phyloP scores from a whole-genome alignment of 2,797 vertebrate species.

The Aselliscus stoliczkanus region DNA sequence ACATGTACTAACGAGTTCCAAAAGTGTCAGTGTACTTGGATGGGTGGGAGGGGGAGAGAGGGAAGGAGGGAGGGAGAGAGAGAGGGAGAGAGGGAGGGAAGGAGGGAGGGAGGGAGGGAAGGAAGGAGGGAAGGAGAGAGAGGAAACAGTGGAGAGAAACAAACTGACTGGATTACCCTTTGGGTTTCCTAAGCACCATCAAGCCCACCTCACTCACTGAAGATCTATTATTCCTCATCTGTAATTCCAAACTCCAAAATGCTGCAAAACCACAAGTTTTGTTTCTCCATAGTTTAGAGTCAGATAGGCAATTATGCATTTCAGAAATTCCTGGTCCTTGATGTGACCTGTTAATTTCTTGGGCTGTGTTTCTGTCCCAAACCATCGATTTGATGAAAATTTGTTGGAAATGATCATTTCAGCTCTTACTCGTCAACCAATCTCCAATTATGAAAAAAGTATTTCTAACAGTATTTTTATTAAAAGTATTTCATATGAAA shows the following conservation, averaged over 20 bases:
- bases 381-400: neutral
- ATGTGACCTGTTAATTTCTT: neutral
- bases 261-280: neutral
- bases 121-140: neutral
- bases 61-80: too few species aligned
- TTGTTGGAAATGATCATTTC: neutral
- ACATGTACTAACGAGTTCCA: neutral
- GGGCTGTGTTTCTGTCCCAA: neutral
- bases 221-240: neutral
- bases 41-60: neutral
- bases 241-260: neutral
- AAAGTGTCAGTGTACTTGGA: neutral
- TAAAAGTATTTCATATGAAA: too few species aligned
- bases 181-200: rapidly evolving
- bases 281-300: neutral
- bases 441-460: neutral
- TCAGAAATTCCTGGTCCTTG: neutral
- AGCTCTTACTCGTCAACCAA: neutral
- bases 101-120: too few species aligned
- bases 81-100: too few species aligned
- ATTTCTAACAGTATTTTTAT: neutral
- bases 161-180: neutral
- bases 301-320: neutral
- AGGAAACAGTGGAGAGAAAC: neutral
- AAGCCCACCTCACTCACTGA: neutral